Conservation (phyloP, 2,797 vertebrate genomes). For the Eleutherodactylus coqui region DNA sequence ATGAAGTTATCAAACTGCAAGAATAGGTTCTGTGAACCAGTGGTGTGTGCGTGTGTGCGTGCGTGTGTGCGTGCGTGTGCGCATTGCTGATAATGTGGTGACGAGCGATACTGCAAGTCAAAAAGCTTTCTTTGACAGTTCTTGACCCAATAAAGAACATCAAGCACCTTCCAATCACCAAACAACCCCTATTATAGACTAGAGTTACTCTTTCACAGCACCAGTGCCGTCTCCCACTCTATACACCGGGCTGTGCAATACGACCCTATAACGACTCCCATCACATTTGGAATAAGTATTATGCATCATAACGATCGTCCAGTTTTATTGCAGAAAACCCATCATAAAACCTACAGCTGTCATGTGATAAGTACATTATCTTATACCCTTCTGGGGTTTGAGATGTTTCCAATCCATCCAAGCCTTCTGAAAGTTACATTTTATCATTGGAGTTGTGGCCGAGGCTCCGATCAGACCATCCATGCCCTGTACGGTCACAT, state of each 20-base stretch:
- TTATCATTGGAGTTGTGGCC: not conserved
- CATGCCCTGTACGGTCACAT: not conserved
- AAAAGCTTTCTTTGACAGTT: no score
- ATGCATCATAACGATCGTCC: not conserved
- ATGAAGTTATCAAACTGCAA: no score
- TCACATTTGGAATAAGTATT: not conserved
- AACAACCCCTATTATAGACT: no score
- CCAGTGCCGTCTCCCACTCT: no score
- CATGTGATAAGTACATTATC: not conserved
- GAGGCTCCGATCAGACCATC: not conserved
- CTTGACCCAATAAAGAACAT: not conserved
- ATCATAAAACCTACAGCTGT: not conserved
- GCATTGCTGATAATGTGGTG: not conserved
- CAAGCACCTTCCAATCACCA: no score
- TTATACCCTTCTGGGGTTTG: not conserved
- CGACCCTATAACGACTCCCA: not conserved
- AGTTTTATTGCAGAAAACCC: constrained; percentile 4
- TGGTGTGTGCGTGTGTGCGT: no score
- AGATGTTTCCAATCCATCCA: not conserved
- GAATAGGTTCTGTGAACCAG: no score
- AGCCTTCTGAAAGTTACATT: not conserved
- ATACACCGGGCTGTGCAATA: no score
- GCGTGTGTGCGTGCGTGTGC: no score
- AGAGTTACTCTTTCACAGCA: no score
- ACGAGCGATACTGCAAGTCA: not conserved